Percentiles rank a stretch among this genome's conserved stretches.
phyloP scores from a whole-genome alignment of 92 coral and sea anemone genomes.

The Muricea muricata region DNA sequence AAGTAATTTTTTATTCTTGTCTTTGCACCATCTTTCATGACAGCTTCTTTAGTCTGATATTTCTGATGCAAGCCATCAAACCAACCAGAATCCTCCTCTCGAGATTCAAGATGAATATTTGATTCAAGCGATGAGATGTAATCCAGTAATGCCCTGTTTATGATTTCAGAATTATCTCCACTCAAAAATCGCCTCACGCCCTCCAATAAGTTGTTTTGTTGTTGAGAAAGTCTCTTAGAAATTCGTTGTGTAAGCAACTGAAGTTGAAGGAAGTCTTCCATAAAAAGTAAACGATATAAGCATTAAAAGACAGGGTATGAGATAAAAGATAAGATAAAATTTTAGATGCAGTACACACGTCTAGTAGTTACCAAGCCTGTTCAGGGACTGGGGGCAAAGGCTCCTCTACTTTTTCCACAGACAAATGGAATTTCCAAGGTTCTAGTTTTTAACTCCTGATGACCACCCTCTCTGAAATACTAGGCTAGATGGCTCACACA shows the following conservation, averaged over 20 bases:
- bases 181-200: constrained; percentile 68
- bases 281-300: background rate
- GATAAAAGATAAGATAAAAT: no score
- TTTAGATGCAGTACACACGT: no score
- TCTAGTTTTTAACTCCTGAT: no score
- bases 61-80: constrained; percentile 78
- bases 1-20: constrained; percentile 84
- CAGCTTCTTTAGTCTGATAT: constrained; percentile 78
- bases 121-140: constrained; percentile 73
- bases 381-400: no score
- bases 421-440: no score
- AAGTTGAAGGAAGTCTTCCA: constrained; percentile 74
- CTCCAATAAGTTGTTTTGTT: constrained; percentile 65
- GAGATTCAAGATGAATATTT: constrained; percentile 83
- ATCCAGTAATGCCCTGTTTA: constrained; percentile 80
- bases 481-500: no score
- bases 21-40: constrained; percentile 76
- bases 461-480: no score
- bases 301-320: no score
- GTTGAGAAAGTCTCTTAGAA: constrained; percentile 69
- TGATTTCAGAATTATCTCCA: constrained; percentile 69
- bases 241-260: constrained; percentile 82
- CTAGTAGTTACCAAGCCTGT: no score
- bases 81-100: constrained; percentile 84
- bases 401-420: no score